Evolutionary conservation across 2,888 invertebrate genomes (phyloP), one percentile per base, ranked within the genome.

Genomic region (Dermolepida albohirtum): DNA sequence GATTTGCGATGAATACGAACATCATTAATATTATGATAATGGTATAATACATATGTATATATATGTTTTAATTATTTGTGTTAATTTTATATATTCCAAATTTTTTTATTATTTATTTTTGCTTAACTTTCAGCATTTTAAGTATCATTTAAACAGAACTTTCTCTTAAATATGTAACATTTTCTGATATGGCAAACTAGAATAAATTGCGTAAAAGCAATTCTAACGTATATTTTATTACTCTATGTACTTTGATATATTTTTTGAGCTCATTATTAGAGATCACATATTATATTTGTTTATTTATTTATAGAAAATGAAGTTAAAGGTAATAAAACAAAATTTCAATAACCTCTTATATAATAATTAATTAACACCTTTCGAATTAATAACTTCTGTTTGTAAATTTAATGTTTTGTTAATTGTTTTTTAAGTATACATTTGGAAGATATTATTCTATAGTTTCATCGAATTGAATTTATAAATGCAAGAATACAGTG

Each of bases 1-100:
- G 72, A 73, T 74, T 77, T 78, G 76, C 79, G 78, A 79, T 47
- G 29, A 47, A 34, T 12, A 29, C 34, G 14, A 29, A 14, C 12
- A 49, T 11, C 17, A 49, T 49, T 49, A 22, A 11, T 22, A 49
- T 49, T 49, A 16, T 49, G 17, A 49, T 22, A n/a, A 22, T 49
- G 22, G 49, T 10, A 49, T 17, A 17, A 49, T 17, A 47, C 8
- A 22, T 22, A 34, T 34, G 34, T 1, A 8, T 34, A 34, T 34
- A 10, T 6, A 8, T 34, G 10, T 34, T 34, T 34, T 43, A n/a
- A 11, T 51, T 43, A 52, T 51, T 39, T 22, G 22, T 4, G 4
- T 22, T 22, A 1, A 22, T 22, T 22, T 22, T 22, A 22, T 22
- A 22, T n/a, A 22, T 29, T 34, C 63, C 16, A 41, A n/a, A 50